These are phyloP conservation scores for Slavum lentiscoides DNA, from an alignment of 2,888 invertebrate genomes.

Conservation along the genomic window DNA sequence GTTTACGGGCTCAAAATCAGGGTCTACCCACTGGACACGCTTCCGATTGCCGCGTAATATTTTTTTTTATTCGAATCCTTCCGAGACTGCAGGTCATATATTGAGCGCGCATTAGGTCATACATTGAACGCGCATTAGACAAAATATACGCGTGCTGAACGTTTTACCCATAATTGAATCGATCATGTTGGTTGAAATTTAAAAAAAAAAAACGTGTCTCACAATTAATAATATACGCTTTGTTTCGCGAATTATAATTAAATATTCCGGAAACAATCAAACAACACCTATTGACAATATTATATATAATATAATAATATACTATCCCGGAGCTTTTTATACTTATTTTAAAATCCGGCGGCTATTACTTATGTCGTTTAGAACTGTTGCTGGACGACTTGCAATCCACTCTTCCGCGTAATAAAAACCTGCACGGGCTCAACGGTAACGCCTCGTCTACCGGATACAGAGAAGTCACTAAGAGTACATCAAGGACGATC, in stretches of 20 bases:
- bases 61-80: neutral
- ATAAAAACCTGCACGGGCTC: slow-evolving; percentile 47
- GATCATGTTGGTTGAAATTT: neutral
- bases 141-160: neutral
- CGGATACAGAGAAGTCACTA: slow-evolving; percentile 58
- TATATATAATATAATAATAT: neutral
- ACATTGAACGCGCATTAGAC: neutral
- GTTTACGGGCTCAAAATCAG: no score
- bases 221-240: neutral
- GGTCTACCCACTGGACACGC: no score
- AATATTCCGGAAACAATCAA: slow-evolving; percentile 2
- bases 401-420: slow-evolving; percentile 58
- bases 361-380: slow-evolving; percentile 54
- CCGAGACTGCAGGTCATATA: neutral
- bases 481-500: slow-evolving; percentile 56
- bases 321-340: neutral
- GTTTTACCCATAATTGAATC: slow-evolving; percentile 15
- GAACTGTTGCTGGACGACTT: slow-evolving; percentile 59
- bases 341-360: slow-evolving; percentile 15
- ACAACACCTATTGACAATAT: slow-evolving; percentile 19
- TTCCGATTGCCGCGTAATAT: neutral
- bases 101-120: neutral
- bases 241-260: neutral
- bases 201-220: neutral
- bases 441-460: slow-evolving; percentile 53